A percentile compares a stretch with the other conserved stretches of the same genome.
Conservation (phyloP, 1,140 invertebrate genomes). For the Amphibalanus amphitrite region DNA sequence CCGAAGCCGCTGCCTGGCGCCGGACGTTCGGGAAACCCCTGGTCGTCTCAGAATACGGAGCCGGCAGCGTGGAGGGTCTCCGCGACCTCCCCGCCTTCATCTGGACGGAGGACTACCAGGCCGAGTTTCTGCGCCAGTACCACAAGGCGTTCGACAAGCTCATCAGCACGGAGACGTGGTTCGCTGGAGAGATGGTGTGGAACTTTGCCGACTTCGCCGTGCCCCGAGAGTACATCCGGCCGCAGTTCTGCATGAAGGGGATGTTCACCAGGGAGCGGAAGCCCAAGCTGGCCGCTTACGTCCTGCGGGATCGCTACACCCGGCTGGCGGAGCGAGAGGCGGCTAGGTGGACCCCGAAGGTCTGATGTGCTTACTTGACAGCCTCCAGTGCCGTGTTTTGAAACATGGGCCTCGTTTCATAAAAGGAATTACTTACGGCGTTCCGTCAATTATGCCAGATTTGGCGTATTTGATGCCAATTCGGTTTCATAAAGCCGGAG, state of each 20-base stretch:
- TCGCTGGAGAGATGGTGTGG: conserved; percentile 95
- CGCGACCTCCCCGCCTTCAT: conserved; percentile 48
- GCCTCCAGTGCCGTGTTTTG: too few relatives aligned
- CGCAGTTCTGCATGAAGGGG: conserved; percentile 43
- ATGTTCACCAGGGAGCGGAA: conserved; percentile 42
- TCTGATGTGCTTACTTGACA: too few relatives aligned
- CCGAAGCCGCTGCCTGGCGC: conserved; percentile 67
- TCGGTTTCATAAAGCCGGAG: too few relatives aligned
- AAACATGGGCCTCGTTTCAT: too few relatives aligned
- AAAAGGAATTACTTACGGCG: too few relatives aligned
- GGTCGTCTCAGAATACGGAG: conserved; percentile 87
- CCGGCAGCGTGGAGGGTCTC: conserved; percentile 74
- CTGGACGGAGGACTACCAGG: conserved; percentile 91
- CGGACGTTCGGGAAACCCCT: conserved; percentile 71
- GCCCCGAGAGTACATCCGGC: conserved; percentile 34
- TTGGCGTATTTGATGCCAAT: too few relatives aligned
- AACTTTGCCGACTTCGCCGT: conserved; percentile 69
- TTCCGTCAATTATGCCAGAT: too few relatives aligned
- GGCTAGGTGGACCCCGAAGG: too few relatives aligned
- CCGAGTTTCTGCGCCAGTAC: conserved; percentile 59
- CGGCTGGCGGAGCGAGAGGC: too few relatives aligned
- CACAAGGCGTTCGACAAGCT: conserved; percentile 78
- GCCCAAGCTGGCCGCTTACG: conserved; percentile 39
- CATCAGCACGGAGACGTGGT: conserved; percentile 52
- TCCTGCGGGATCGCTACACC: conserved; percentile 28